phyloP scores from a whole-genome alignment of 2,888 invertebrate genomes.

The Lordiphosa andalusiaca region DNA sequence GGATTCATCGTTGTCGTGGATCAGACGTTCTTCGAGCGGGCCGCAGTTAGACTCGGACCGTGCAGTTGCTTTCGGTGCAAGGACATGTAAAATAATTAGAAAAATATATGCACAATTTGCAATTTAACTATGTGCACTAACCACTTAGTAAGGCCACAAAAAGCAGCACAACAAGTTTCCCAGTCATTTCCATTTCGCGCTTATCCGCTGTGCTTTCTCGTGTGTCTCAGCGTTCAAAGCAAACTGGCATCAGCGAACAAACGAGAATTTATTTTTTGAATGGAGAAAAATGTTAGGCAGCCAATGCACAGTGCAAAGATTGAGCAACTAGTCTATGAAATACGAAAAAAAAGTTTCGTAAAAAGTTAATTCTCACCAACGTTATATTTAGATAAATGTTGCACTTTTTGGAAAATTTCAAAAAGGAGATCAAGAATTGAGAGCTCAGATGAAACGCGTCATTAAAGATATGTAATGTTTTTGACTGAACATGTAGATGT shows the following conservation, averaged over 20 bases:
- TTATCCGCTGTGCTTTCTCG: conserved; percentile 19
- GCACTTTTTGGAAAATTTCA: too few species aligned
- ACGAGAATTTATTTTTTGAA: neutral
- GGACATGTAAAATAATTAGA: neutral
- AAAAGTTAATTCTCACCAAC: too few species aligned
- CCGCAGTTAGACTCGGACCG: conserved; percentile 32
- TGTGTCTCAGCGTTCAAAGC: conserved; percentile 14
- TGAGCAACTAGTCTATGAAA: too few species aligned
- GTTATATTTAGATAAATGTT: too few species aligned
- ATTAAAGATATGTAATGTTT: too few species aligned
- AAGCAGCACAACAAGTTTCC: conserved; percentile 37
- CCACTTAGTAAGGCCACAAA: conserved; percentile 27
- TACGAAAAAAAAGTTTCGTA: too few species aligned
- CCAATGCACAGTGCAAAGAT: too few species aligned
- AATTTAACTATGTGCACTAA: conserved; percentile 10
- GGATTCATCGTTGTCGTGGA: conserved; percentile 14
- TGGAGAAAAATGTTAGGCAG: too few species aligned
- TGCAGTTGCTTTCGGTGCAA: neutral
- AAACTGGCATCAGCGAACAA: conserved; percentile 20
- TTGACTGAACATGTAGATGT: too few species aligned
- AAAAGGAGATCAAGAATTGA: too few species aligned
- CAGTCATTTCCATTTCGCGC: conserved; percentile 24
- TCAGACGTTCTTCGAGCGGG: conserved; percentile 37
- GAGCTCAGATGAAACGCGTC: too few species aligned
- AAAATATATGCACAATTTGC: neutral